phyloP scores from a whole-genome alignment of 2,113 vertebrate genomes.

The Lethenteron reissneri region DNA sequence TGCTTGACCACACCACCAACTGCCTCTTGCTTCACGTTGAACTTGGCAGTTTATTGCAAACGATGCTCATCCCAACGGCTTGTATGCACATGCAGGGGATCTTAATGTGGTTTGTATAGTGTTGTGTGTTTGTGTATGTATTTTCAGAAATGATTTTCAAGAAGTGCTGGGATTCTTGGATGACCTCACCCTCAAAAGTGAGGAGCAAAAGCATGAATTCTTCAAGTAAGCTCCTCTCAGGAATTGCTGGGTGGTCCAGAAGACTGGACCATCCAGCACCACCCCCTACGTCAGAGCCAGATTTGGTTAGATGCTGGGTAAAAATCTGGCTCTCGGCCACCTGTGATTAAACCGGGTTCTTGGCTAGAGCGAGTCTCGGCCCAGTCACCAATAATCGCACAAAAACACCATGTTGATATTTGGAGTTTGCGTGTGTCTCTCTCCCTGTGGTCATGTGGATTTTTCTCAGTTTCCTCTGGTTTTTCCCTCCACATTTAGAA shows the following conservation, averaged over 20 bases:
- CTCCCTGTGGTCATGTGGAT: no score
- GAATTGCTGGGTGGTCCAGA: neutral
- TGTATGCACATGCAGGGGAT: neutral
- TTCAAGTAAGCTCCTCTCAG: slow-evolving; percentile 44
- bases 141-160: slow-evolving; percentile 70
- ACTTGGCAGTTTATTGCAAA: neutral
- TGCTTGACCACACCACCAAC: neutral
- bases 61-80: no score
- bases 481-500: no score
- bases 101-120: neutral
- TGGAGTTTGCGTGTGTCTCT: neutral
- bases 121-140: neutral
- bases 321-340: neutral
- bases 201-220: slow-evolving; percentile 93
- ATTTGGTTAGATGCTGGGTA: slow-evolving; percentile 17
- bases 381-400: neutral
- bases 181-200: slow-evolving; percentile 67
- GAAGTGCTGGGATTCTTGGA: slow-evolving; percentile 86
- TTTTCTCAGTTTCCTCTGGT: no score
- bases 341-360: neutral
- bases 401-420: neutral
- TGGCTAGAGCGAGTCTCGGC: neutral
- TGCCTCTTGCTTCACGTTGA: neutral
- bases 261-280: no score
- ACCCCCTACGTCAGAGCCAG: neutral